Conservation (phyloP, 53 echinoderm and acorn worm genomes). For the Actinopyga echinites region DNA sequence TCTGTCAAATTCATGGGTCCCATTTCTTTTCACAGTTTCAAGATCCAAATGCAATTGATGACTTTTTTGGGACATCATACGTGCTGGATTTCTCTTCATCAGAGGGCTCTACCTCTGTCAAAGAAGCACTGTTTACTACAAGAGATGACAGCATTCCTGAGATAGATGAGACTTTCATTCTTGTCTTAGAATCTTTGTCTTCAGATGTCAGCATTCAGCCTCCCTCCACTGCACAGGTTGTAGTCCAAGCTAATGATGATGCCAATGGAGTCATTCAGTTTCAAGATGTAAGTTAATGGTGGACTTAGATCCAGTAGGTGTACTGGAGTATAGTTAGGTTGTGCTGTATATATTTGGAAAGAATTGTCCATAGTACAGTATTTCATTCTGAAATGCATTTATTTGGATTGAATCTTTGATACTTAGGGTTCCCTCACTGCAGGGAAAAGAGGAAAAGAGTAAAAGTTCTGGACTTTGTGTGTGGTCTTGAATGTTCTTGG, state of each 20-base stretch:
- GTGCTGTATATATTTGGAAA: too few species aligned
- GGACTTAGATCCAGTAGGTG: too few species aligned
- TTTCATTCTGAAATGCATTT: neutral
- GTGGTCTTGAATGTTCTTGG: too few species aligned
- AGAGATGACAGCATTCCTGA: conserved; percentile 71
- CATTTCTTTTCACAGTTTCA: too few species aligned
- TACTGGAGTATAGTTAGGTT: too few species aligned
- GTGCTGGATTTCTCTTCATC: conserved; percentile 53
- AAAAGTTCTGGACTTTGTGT: too few species aligned
- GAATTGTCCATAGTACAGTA: too few species aligned
- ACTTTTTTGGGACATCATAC: conserved; percentile 63
- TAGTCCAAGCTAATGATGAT: conserved; percentile 86
- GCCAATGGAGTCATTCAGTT: conserved; percentile 88
- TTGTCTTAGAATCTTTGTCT: conserved; percentile 45
- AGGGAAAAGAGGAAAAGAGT: too few species aligned
- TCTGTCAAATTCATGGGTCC: too few species aligned
- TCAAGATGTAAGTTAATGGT: conserved; percentile 65
- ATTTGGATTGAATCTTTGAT: too few species aligned
- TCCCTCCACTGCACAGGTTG: conserved; percentile 58
- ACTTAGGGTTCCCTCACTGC: too few species aligned
- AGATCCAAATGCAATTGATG: neutral
- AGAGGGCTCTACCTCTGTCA: conserved; percentile 8
- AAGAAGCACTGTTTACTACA: conserved; percentile 58
- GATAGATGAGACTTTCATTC: conserved; percentile 59
- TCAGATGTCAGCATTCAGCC: conserved; percentile 47